Base-by-base conservation (phyloP, 2,888 invertebrate species). In the Cetonia aurata region DNA sequence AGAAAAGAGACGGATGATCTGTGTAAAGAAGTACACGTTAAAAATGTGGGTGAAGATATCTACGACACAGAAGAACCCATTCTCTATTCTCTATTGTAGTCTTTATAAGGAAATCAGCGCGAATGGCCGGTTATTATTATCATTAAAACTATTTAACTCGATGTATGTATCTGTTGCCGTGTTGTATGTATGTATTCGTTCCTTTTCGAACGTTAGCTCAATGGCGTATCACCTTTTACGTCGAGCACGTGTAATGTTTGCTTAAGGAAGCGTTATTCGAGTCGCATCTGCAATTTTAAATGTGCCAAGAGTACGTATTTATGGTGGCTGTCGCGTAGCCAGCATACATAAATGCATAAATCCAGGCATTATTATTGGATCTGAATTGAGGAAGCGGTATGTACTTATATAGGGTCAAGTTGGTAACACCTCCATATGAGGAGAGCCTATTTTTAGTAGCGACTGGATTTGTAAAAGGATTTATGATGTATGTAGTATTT, bases 41-140 rank as follows among this genome's bases (percentile, higher is more conserved):
- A 67, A 67, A 67, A 56, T 67, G 55, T 67, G 56, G 67, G 67
- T 67, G 67, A 67, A 62, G 62, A 62, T 48, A 62, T 62, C 62
- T 25, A 25, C 25, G 4, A 25, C 25, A 25, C 25, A 25, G 25
- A 25, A 25, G 25, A 62, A 48, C 44, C 44, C 56, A 56, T 56
- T 55, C 55, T 67, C 67, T 46, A 62, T 62, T 62, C 62, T 62
- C 48, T 62, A 62, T 67, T 67, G 67, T 67, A 44, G 55, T 67
- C 67, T 67, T 55, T 67, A 67, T 67, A 67, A 67, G 67, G 67
- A 67, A 67, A 53, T 46, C 15, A 56, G 67, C 55, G 44, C 55
- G 55, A 67, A 56, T 67, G 46, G 67, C 44, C 55, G 55, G 48
- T 44, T 25, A 25, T 25, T 25, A 25, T 25, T 25, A 25, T 67